Evolutionary conservation across 2,797 vertebrate genomes (phyloP).

Genomic region (Onychomys arenicola): DNA sequence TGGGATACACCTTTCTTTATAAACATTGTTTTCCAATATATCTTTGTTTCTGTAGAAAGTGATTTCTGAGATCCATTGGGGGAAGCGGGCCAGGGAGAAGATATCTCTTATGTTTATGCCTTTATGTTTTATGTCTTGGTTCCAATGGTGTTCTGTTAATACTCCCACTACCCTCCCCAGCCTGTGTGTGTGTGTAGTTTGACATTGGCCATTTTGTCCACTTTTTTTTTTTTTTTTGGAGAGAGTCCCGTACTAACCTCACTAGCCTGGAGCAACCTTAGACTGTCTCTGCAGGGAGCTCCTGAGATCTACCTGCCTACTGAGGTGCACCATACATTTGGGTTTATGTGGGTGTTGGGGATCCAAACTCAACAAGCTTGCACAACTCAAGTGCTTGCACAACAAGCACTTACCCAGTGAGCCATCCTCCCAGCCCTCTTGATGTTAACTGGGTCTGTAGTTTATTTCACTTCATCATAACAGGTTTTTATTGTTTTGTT

Average conservation of each 20-base stretch:
- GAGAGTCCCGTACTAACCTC: background rate
- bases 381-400: no score
- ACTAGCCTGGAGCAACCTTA: background rate
- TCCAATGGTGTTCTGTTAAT: background rate
- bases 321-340: no score
- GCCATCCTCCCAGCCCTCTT: background rate
- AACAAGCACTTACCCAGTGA: background rate
- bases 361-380: background rate
- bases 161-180: background rate
- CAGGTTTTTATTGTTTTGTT: background rate
- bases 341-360: background rate
- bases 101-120: background rate
- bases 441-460: background rate
- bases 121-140: background rate
- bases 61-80: background rate
- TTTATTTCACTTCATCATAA: background rate
- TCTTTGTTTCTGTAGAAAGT: constrained; percentile 33
- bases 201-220: no score
- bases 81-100: background rate
- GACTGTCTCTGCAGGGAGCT: background rate
- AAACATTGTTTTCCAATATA: constrained; percentile 52
- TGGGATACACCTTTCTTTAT: constrained; percentile 16
- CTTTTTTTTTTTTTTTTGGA: background rate
- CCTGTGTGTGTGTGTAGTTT: background rate
- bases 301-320: background rate